Evolutionary conservation across 2,113 vertebrate species (phyloP).

Genomic region (Lipophrys pholis): DNA sequence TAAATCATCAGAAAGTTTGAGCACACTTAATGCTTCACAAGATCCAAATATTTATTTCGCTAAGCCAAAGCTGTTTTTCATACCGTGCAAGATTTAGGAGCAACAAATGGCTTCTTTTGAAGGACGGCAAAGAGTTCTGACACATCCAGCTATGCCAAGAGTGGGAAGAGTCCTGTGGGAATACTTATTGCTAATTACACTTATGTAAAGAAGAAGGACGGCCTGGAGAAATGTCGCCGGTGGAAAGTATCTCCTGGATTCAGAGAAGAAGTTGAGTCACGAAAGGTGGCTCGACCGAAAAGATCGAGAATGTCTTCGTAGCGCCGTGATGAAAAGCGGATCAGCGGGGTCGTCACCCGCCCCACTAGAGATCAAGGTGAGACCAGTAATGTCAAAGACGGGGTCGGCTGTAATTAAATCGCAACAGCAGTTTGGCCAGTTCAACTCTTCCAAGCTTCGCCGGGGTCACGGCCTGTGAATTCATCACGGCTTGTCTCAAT

Average conservation of each 20-base stretch:
- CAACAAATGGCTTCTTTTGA: constrained; percentile 37
- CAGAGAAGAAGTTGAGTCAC: constrained; percentile 2
- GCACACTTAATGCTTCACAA: constrained; percentile 20
- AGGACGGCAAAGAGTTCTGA: constrained; percentile 20
- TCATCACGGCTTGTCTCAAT: constrained; percentile 3
- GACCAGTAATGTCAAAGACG: constrained; percentile 53
- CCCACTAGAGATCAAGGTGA: constrained; percentile 17
- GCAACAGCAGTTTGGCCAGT: constrained; percentile 19
- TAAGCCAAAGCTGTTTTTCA: not conserved
- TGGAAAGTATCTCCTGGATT: not conserved
- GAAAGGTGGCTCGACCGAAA: not conserved
- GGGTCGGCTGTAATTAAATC: constrained; percentile 62
- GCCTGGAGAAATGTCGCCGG: constrained; percentile 17
- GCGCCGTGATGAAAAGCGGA: constrained; percentile 12
- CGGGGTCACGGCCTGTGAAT: constrained; percentile 31
- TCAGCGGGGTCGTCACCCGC: not conserved
- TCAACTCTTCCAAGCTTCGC: constrained; percentile 1
- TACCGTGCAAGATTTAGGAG: constrained; percentile 8
- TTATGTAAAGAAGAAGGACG: constrained; percentile 23
- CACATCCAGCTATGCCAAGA: constrained; percentile 5
- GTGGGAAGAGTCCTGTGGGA: constrained; percentile 17
- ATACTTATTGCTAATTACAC: constrained; percentile 41
- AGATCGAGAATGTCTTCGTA: not conserved
- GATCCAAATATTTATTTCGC: not conserved
- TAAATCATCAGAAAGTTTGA: constrained; percentile 8